These are phyloP conservation scores for Allacma fusca DNA, from an alignment of 2,888 invertebrate species.

Conservation along the genomic window DNA sequence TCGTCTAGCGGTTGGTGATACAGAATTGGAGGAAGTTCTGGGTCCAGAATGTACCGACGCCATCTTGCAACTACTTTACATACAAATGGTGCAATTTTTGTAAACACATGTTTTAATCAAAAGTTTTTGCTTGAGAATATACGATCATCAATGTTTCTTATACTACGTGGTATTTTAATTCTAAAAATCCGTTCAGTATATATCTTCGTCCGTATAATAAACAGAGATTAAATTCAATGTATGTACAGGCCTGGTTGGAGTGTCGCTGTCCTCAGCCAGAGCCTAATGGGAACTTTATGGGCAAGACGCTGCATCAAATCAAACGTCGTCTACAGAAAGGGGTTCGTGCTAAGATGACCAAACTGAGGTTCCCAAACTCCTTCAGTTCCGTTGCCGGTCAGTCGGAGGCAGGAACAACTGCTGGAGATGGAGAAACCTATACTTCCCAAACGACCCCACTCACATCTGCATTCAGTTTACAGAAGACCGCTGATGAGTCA, in stretches of 20 bases:
- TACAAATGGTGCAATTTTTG: conserved; percentile 38
- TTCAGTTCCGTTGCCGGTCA: neutral
- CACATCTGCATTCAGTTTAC: no score
- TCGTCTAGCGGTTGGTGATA: conserved; percentile 35
- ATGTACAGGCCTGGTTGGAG: conserved; percentile 28
- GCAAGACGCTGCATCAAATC: conserved; percentile 35
- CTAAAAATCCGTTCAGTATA: no score
- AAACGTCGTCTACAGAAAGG: conserved; percentile 37
- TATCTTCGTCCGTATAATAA: no score
- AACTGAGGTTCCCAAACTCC: conserved; percentile 33
- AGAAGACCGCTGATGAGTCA: no score
- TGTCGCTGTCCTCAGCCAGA: conserved; percentile 36
- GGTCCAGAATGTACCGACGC: conserved; percentile 33
- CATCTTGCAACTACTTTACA: conserved; percentile 41
- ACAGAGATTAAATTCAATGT: neutral
- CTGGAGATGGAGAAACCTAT: neutral
- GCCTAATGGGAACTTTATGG: conserved; percentile 25
- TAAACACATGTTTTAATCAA: neutral
- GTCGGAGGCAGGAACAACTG: neutral
- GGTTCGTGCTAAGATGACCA: conserved; percentile 36
- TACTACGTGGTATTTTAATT: no score
- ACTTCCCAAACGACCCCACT: no score
- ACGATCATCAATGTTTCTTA: no score
- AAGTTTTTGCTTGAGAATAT: no score
- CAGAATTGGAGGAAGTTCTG: conserved; percentile 35